Percentiles rank a stretch among this genome's conserved stretches.
Conservation (phyloP, 1,140 invertebrate species). For the Platorchestia sp. region DNA sequence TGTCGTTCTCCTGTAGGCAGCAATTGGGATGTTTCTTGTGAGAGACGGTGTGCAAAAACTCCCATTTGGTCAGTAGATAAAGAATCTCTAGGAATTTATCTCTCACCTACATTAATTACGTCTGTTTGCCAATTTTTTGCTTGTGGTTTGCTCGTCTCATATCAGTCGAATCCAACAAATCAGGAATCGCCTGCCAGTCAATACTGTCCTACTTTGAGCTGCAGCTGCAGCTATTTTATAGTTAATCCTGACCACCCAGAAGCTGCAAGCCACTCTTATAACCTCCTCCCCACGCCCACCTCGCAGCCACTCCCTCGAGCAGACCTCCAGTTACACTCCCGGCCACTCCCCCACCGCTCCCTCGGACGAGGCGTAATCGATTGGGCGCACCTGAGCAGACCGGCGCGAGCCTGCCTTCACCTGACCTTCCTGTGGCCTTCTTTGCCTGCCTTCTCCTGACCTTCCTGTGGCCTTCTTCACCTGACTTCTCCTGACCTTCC, state of each 20-base stretch:
- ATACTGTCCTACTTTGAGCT: not conserved
- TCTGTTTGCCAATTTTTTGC: not conserved
- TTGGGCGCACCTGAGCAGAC: conserved; percentile 17
- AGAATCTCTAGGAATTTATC: not conserved
- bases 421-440: conserved; percentile 21
- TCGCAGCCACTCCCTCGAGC: not conserved
- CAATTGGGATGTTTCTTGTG: not conserved
- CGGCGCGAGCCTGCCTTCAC: not conserved
- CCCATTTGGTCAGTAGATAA: not conserved
- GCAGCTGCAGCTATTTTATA: not conserved
- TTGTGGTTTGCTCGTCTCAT: not conserved
- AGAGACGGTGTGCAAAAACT: too few species aligned
- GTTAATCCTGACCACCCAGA: not conserved
- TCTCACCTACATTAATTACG: not conserved
- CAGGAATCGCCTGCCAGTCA: too few species aligned
- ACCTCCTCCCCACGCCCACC: not conserved
- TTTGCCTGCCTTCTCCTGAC: not conserved
- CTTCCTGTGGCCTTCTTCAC: not conserved
- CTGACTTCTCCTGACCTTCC: not conserved
- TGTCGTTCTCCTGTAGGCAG: not conserved
- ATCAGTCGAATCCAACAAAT: not conserved
- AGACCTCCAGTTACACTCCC: not conserved
- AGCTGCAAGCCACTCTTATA: not conserved
- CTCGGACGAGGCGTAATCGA: conserved; percentile 27
- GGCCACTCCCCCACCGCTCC: not conserved